Conservation (phyloP, 2,888 invertebrate species). For the Melinopterus prodromus region DNA sequence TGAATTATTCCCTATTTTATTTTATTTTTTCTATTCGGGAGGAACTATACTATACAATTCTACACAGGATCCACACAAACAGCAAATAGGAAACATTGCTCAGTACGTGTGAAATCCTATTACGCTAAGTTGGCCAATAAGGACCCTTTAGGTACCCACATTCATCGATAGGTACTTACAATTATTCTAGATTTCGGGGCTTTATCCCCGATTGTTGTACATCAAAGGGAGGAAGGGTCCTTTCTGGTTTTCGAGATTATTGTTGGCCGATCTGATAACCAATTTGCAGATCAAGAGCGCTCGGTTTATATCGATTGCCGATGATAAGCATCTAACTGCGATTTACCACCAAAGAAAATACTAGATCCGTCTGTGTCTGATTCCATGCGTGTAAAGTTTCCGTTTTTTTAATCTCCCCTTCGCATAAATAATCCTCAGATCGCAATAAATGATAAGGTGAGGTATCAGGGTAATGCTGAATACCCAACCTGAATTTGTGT, state of each 20-base stretch:
- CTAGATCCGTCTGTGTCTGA: not conserved
- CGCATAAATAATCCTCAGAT: not conserved
- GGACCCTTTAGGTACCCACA: conserved; percentile 23
- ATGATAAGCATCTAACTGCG: conserved; percentile 36
- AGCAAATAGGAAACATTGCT: conserved; percentile 9
- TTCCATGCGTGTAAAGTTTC: conserved; percentile 25
- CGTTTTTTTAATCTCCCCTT: conserved; percentile 12
- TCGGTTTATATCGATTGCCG: conserved; percentile 37
- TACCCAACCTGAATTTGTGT: not conserved
- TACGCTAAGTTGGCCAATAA: conserved; percentile 43
- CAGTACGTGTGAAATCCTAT: conserved; percentile 48
- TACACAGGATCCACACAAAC: not conserved
- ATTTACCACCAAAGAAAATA: conserved; percentile 19
- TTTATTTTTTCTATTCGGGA: not conserved
- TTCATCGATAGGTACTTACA: conserved; percentile 34
- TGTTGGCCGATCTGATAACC: conserved; percentile 56
- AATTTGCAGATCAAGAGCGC: conserved; percentile 47
- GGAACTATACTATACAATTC: not conserved
- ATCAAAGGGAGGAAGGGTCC: conserved; percentile 53
- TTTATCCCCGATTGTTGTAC: conserved; percentile 51
- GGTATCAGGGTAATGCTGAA: not conserved
- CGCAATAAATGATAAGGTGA: not conserved
- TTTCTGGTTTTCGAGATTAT: conserved; percentile 55
- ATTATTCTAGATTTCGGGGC: conserved; percentile 26
- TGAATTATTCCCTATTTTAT: not conserved